Evolutionary conservation across 2,113 vertebrate genomes (phyloP), one percentile per base, ranked within the genome.

Genomic region (Diglossa brunneiventris): DNA sequence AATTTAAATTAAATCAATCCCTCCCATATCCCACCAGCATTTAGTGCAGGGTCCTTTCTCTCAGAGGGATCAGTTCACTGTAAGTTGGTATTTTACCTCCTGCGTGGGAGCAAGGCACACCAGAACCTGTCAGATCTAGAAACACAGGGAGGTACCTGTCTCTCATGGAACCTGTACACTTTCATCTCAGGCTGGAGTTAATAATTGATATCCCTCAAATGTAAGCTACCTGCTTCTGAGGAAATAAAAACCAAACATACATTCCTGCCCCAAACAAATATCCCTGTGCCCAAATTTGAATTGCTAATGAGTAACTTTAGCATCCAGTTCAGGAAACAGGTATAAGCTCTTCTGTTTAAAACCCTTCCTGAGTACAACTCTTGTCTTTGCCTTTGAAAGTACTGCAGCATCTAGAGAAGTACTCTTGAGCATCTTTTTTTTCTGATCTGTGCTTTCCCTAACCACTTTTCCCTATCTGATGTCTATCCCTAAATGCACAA

Each of bases 111-210:
- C 13, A 37, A 64, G 26, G 22, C 59, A 15, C 16, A 49, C 5
- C 30, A 70, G 64, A 67, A 67, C 62, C 52, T 77, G 68, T 52
- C 76, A 47, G 69, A 70, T 67, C 64, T 37, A 46, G 82, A 86
- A 92, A 66, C 44, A 37, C 1, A 8, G 35, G 18, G 21, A 76
- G 39, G 24, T 42, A 37, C n/a, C 42, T 61, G 53, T 35, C 31
- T 52, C 46, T 58, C 35, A 55, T 62, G 49, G 39, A 70, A 72
- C 37, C 67, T 76, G 56, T 41, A 23, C 7, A 6, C 22, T 68
- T 94, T 58, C 77, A 53, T 59, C 62, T 75, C 41, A 44, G 80
- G n/a, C 31, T n/a, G 49, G 28, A 84, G 93, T 96, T 97, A 95
- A 95, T 95, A 31, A 95, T 95, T 94, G 61, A 94, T 53, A 22